Evolutionary conservation across 1,140 invertebrate genomes (phyloP).

Genomic region (Drosophila chauvacae): DNA sequence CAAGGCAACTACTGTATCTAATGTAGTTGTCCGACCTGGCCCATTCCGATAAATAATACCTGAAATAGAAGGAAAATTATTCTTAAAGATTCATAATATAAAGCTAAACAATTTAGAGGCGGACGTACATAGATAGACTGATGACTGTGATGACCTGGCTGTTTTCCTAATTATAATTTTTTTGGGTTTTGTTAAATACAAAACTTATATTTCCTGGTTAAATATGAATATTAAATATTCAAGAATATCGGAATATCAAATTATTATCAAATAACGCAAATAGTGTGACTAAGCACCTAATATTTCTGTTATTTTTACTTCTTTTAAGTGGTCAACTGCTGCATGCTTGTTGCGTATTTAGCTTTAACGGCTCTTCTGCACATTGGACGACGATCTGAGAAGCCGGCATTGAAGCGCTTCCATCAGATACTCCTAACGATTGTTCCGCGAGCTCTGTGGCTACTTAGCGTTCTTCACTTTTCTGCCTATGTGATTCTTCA

Average conservation of each 20-base stretch:
- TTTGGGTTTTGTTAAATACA: too few species aligned
- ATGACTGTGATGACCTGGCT: too few species aligned
- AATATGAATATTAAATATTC: too few species aligned
- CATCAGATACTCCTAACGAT: conserved; percentile 57
- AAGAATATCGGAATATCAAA: background rate
- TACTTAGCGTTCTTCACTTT: conserved; percentile 65
- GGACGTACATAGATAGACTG: too few species aligned
- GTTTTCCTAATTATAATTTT: too few species aligned
- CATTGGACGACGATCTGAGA: conserved; percentile 58
- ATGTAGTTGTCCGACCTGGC: too few species aligned
- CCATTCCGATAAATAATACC: too few species aligned
- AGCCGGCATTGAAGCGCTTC: conserved; percentile 52
- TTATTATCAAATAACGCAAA: background rate
- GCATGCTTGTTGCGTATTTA: conserved; percentile 65
- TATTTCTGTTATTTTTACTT: background rate
- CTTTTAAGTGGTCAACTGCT: conserved; percentile 60
- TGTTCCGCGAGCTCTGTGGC: conserved; percentile 61
- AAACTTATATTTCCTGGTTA: too few species aligned
- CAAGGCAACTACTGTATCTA: too few species aligned
- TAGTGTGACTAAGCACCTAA: background rate
- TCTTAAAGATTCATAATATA: too few species aligned
- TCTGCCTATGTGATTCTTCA: conserved; percentile 64
- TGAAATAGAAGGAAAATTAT: too few species aligned
- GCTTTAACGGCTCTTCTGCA: conserved; percentile 60
- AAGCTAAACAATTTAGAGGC: too few species aligned